Evolutionary conservation across 2,797 vertebrate species (phyloP).

Genomic region (Bovichtus variegatus): DNA sequence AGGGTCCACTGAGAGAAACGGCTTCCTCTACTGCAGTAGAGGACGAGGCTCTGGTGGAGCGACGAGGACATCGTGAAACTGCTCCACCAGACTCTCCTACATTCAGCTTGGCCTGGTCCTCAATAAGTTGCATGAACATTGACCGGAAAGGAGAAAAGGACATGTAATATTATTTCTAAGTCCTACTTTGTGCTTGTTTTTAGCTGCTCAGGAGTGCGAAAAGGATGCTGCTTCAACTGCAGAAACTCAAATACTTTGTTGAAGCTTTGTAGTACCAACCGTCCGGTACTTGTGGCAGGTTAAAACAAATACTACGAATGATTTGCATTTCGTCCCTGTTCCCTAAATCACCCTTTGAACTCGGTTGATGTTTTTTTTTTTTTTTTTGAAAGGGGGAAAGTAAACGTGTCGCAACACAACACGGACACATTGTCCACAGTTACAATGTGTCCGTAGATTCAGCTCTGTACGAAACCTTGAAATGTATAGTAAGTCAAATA

Average conservation of each 20-base stretch:
- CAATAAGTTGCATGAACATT: conserved; percentile 1
- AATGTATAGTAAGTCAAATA: conserved; percentile 8
- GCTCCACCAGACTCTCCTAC: conserved; percentile 5
- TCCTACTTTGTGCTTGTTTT: conserved; percentile 34
- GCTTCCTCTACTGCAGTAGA: conserved; percentile 19
- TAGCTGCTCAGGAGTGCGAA: background rate
- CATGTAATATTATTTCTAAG: background rate
- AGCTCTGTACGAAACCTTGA: conserved; percentile 7
- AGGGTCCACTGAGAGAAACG: conserved; percentile 38
- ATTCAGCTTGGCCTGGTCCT: background rate
- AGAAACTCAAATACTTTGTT: background rate
- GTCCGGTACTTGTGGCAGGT: background rate
- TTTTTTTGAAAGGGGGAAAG: background rate
- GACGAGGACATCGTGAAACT: conserved; percentile 11
- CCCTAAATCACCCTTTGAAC: background rate
- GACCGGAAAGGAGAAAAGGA: conserved; percentile 10
- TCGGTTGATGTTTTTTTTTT: background rate
- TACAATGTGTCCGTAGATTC: background rate
- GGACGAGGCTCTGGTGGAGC: conserved; percentile 16
- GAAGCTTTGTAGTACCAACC: background rate
- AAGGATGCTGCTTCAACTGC: background rate
- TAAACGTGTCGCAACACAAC: conserved; percentile 3
- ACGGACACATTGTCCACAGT: background rate
- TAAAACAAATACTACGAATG: conserved; percentile 25
- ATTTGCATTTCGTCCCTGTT: conserved; percentile 7